These are phyloP conservation scores for Drosophila fulvimacula DNA, from an alignment of 2,888 invertebrate genomes.

Conservation along the genomic window DNA sequence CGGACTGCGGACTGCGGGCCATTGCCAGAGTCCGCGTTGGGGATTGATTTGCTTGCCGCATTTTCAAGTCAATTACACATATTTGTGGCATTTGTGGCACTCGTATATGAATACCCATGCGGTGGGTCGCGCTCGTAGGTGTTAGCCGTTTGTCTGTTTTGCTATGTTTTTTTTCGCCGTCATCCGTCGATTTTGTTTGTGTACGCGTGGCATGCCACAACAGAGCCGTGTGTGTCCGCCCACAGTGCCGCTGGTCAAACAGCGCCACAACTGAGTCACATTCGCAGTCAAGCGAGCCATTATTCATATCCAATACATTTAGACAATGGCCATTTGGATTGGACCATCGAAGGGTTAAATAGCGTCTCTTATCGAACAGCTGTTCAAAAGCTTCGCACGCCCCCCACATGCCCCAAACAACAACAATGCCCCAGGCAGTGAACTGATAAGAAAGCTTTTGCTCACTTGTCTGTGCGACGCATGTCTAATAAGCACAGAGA, in stretches of 20 bases:
- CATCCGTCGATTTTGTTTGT: constrained; percentile 17
- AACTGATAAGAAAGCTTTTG: constrained; percentile 69
- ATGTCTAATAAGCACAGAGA: constrained; percentile 38
- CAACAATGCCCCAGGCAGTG: constrained; percentile 13
- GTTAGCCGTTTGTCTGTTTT: constrained; percentile 65
- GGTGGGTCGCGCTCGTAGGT: constrained; percentile 72
- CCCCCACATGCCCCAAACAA: constrained; percentile 32
- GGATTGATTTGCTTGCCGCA: constrained; percentile 81
- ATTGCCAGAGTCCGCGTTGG: constrained; percentile 7
- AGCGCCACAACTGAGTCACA: constrained; percentile 71
- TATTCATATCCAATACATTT: constrained; percentile 61
- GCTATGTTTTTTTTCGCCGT: constrained; percentile 38
- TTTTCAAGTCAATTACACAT: constrained; percentile 82
- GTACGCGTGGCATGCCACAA: constrained; percentile 71
- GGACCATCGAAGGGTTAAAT: constrained; percentile 68
- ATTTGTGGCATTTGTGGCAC: constrained; percentile 77
- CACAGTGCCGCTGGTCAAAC: constrained; percentile 60
- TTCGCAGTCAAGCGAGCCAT: constrained; percentile 60
- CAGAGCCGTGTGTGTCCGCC: constrained; percentile 71
- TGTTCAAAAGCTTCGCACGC: constrained; percentile 50
- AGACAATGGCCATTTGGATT: constrained; percentile 36
- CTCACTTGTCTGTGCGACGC: constrained; percentile 42
- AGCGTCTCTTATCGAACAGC: constrained; percentile 60
- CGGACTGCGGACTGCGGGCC: constrained; percentile 4
- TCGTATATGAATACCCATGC: constrained; percentile 66